Conservation (phyloP, 1,140 invertebrate species). For the Scaptomyza pallida region DNA sequence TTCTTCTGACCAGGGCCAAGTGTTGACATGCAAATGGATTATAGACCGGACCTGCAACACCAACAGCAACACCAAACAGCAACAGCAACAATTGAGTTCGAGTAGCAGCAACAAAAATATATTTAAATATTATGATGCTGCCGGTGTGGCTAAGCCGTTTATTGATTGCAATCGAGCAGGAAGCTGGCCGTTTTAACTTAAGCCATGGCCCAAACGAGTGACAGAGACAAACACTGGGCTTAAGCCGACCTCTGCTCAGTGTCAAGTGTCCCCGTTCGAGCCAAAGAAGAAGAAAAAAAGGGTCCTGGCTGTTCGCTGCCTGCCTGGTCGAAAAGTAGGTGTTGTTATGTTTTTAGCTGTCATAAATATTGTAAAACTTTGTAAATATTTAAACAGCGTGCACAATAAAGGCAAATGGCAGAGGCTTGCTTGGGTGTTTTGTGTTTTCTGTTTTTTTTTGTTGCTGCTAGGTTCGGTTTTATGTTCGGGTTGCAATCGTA, state of each 20-base stretch:
- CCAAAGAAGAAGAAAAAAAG: neutral
- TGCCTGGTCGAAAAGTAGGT: conserved; percentile 57
- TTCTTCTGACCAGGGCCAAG: conserved; percentile 25
- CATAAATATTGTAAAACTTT: conserved; percentile 82
- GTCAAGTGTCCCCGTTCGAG: conserved; percentile 66
- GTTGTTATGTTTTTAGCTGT: conserved; percentile 82
- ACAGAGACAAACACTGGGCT: too few relatives aligned
- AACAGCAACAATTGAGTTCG: neutral
- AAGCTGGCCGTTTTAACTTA: conserved; percentile 30
- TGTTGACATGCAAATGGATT: conserved; percentile 80
- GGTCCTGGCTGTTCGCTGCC: conserved; percentile 10
- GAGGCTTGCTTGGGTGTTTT: conserved; percentile 47
- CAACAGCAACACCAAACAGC: neutral
- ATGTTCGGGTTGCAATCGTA: neutral
- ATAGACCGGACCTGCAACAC: conserved; percentile 38
- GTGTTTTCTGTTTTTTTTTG: too few relatives aligned
- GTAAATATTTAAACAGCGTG: conserved; percentile 80
- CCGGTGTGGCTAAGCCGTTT: conserved; percentile 69
- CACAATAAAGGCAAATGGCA: conserved; percentile 81
- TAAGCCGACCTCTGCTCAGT: conserved; percentile 53
- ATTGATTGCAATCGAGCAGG: conserved; percentile 78
- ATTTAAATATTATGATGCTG: conserved; percentile 59
- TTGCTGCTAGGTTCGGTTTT: too few relatives aligned
- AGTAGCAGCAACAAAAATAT: conserved; percentile 37
- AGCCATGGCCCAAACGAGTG: neutral